Percentiles rank a stretch among this genome's conserved stretches.
Conservation (phyloP, 2,888 invertebrate genomes). For the Adelphocoris suturalis region DNA sequence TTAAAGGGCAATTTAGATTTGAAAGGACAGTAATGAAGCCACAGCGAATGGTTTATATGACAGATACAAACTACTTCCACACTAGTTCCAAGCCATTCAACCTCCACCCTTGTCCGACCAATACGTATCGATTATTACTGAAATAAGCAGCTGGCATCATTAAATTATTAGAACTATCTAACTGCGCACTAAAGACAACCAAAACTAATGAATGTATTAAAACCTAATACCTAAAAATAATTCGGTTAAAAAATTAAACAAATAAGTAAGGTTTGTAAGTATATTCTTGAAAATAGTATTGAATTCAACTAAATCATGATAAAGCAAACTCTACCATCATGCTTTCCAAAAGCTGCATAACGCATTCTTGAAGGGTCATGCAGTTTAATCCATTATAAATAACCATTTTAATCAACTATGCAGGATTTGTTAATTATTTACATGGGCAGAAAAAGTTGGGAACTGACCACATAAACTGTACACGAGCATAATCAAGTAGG, state of each 20-base stretch:
- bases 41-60: background rate
- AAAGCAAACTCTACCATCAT: slow-evolving; percentile 6
- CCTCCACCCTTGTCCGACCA: background rate
- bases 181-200: too few relatives aligned
- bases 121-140: background rate
- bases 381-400: background rate
- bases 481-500: too few relatives aligned
- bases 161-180: too few relatives aligned
- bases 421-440: background rate
- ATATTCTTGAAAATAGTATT: background rate
- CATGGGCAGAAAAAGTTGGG: background rate
- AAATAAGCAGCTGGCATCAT: background rate
- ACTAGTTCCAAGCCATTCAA: background rate
- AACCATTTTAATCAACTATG: too few relatives aligned
- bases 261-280: background rate
- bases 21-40: background rate
- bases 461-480: background rate
- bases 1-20: background rate
- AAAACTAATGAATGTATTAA: too few relatives aligned
- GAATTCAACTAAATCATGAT: background rate
- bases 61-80: background rate
- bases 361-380: background rate
- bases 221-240: background rate
- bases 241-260: background rate
- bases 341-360: background rate